Evolutionary conservation across 2,797 vertebrate species (phyloP).

Genomic region (Geotrypetes seraphini): DNA sequence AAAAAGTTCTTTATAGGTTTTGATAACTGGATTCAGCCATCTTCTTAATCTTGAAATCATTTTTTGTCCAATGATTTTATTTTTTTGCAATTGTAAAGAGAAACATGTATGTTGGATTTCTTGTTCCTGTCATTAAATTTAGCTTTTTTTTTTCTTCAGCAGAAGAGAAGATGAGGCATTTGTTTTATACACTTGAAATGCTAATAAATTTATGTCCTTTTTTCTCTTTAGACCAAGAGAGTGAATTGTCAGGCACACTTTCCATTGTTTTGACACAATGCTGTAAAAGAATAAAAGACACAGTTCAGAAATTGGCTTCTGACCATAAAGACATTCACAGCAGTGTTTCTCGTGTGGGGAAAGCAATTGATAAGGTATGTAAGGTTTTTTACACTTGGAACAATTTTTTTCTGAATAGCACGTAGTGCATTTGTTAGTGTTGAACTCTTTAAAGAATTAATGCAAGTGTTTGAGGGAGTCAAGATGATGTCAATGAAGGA

Average conservation of each 20-base stretch:
- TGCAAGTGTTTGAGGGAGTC: no score
- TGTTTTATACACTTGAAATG: neutral
- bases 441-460: no score
- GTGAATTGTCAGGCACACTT: conserved; percentile 66
- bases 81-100: no score
- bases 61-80: no score
- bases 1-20: no score
- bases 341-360: conserved; percentile 71
- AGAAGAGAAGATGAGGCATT: neutral
- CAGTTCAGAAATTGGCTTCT: conserved; percentile 68
- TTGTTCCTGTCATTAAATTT: neutral
- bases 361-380: conserved; percentile 74
- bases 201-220: conserved; percentile 9
- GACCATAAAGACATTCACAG: conserved; percentile 77
- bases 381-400: neutral
- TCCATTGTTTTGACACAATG: conserved; percentile 73
- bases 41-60: no score
- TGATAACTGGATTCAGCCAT: neutral
- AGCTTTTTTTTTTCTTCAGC: neutral
- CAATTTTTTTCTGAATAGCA: no score
- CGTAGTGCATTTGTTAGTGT: no score
- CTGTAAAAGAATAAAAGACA: conserved; percentile 74
- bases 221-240: conserved; percentile 54
- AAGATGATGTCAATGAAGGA: no score
- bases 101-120: neutral